These are phyloP conservation scores for Platanista minor DNA, from an alignment of 2,113 vertebrate species.

Conservation along the genomic window DNA sequence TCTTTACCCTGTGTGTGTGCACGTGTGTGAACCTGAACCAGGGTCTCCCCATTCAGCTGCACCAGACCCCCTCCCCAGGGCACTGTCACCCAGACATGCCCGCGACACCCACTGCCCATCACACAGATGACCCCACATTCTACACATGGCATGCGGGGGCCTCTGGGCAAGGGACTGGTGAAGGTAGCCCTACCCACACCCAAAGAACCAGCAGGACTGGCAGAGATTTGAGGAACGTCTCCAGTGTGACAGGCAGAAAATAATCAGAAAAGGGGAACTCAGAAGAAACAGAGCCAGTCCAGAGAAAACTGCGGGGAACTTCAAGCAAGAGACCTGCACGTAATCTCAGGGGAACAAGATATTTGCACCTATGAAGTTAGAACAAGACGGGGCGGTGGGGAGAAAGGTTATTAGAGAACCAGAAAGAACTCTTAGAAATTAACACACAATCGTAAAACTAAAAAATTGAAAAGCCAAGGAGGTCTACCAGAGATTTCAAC, in stretches of 20 bases:
- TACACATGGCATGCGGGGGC: neutral
- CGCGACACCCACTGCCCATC: neutral
- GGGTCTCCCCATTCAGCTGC: neutral
- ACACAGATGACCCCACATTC: neutral
- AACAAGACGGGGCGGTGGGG: neutral
- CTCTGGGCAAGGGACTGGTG: no score
- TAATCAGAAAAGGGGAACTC: neutral
- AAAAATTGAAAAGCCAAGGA: neutral
- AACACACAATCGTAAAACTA: neutral
- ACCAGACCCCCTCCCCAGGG: neutral
- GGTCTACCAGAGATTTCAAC: neutral
- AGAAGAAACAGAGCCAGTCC: neutral
- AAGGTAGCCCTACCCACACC: neutral
- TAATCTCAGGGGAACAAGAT: neutral
- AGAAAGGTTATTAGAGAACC: neutral
- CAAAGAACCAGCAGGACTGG: neutral
- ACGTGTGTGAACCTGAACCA: neutral
- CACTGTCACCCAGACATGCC: fast-evolving
- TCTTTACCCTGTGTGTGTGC: neutral
- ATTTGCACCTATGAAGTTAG: neutral
- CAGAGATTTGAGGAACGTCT: neutral
- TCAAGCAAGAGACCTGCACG: neutral
- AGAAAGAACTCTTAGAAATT: neutral
- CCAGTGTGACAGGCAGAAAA: fast-evolving
- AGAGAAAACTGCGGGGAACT: neutral